phyloP scores from a whole-genome alignment of 2,888 invertebrate genomes.

The Drosophila percnosoma region DNA sequence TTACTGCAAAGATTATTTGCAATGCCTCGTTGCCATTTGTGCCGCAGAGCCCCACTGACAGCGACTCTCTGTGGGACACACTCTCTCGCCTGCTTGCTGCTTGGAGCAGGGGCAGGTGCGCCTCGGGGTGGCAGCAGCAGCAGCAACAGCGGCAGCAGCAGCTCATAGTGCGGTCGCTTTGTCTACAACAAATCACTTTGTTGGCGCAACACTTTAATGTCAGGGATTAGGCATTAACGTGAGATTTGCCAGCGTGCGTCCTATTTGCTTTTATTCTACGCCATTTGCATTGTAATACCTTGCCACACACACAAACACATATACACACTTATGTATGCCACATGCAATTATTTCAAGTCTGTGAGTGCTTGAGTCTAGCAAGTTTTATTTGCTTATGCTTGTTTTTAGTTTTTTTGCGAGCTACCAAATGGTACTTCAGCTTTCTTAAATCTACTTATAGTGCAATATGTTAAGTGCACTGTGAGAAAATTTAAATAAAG shows the following conservation, averaged over 20 bases:
- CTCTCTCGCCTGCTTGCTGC: not conserved
- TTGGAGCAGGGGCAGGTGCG: not conserved
- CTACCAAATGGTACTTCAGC: slow-evolving; percentile 12
- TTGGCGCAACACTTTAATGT: slow-evolving; percentile 80
- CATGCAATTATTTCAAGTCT: slow-evolving; percentile 49
- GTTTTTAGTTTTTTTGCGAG: not conserved
- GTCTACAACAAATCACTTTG: slow-evolving; percentile 79
- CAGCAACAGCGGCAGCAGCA: not conserved
- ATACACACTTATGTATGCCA: slow-evolving; percentile 6
- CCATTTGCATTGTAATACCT: slow-evolving; percentile 51
- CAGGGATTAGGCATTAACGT: slow-evolving; percentile 79
- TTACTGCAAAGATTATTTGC: slow-evolving; percentile 80
- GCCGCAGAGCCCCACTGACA: slow-evolving; percentile 10
- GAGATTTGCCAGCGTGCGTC: slow-evolving; percentile 63
- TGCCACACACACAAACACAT: slow-evolving; percentile 8
- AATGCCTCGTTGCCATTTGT: slow-evolving; percentile 66
- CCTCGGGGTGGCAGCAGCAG: slow-evolving; percentile 5
- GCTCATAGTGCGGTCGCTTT: slow-evolving; percentile 67
- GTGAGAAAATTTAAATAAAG: not conserved
- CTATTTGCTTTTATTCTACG: slow-evolving; percentile 45
- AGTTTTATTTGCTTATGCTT: slow-evolving; percentile 13
- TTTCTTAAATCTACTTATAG: slow-evolving; percentile 15
- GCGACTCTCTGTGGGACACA: not conserved
- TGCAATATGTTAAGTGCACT: slow-evolving; percentile 12
- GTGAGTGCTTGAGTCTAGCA: slow-evolving; percentile 20